Evolutionary conservation across 2,888 invertebrate species (phyloP), one percentile per base, ranked within the genome.

Genomic region (Drosophila antonietae): DNA sequence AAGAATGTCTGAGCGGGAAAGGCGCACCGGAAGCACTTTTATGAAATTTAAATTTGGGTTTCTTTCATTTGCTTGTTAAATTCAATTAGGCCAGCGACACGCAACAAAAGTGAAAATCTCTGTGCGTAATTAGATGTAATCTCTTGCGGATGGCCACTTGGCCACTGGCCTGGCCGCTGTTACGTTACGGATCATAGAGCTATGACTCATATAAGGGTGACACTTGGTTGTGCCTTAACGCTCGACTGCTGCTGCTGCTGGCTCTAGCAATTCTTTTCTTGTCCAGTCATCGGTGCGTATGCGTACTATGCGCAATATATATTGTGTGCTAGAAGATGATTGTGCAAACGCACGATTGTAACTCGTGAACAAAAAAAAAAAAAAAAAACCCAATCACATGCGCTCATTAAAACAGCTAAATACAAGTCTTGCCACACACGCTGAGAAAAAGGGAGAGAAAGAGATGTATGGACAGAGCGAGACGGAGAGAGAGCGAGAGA

Each of bases 61-160:
- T 56, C 65, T 46, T 55, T 56, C 65, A 39, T 55, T 53, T 44
- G 59, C 46, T 78, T 64, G 75, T 67, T 37, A 58, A 75, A 81
- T 80, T 81, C 71, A 86, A 84, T 86, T 89, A 89, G 58, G 60
- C 62, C 46, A 53, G 65, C n/a, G 4, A n/a, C 57, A 31, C 18
- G 37, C 28, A 76, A 68, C 71, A 85, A 77, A 88, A 85, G 78
- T 80, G 86, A 83, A 79, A 81, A 83, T 75, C 77, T 86, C 43
- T 44, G 15, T n/a, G 49, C 62, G 68, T 89, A 87, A 87, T 87
- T 90, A 80, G 85, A 90, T 89, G 79, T 79, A 87, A 83, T 86
- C 62, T 70, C 66, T 66, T 66, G 52, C 52, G 33, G 35, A 60
- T 56, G 56, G 18, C 44, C 44, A 47, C 57, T 53, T 53, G 56